Percentiles rank a stretch among this genome's conserved stretches.
These are phyloP conservation scores for Centropus bengalensis DNA, from an alignment of 2,113 vertebrate species.

Conservation along the genomic window DNA sequence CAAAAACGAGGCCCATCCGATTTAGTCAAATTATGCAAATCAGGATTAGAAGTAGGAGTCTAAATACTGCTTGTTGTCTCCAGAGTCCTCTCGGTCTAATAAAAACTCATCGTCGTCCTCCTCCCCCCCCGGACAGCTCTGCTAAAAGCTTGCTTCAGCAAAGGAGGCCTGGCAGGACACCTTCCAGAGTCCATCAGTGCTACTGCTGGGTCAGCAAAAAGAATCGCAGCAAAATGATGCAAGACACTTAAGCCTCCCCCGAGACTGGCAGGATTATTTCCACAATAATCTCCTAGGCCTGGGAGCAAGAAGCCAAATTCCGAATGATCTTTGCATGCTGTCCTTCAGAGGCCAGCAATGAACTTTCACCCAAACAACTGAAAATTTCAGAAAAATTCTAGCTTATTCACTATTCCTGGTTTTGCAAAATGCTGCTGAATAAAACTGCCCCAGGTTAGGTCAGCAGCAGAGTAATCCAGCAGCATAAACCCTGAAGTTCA, in stretches of 20 bases:
- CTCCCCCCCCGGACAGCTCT: background rate
- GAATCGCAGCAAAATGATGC: slow-evolving; percentile 26
- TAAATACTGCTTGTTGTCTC: slow-evolving; percentile 15
- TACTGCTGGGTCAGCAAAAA: slow-evolving; percentile 49
- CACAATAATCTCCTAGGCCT: background rate
- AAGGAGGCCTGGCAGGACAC: slow-evolving; percentile 47
- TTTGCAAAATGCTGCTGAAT: background rate
- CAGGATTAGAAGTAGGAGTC: background rate
- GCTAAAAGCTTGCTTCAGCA: slow-evolving; percentile 38
- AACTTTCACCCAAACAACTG: background rate
- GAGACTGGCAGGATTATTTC: slow-evolving; percentile 30
- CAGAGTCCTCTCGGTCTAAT: slow-evolving; percentile 9
- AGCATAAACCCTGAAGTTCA: background rate
- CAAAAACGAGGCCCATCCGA: background rate
- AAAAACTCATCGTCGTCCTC: background rate
- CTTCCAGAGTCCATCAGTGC: slow-evolving; percentile 42
- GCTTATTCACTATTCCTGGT: background rate
- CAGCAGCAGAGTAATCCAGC: background rate
- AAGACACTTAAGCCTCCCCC: slow-evolving; percentile 36
- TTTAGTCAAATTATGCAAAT: slow-evolving; percentile 64
- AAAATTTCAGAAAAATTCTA: background rate
- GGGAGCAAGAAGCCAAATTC: slow-evolving; percentile 8
- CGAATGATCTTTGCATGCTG: background rate
- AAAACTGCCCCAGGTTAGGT: background rate
- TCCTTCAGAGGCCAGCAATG: background rate